Conservation (phyloP, 2,888 invertebrate genomes). For the Phalera bucephala region DNA sequence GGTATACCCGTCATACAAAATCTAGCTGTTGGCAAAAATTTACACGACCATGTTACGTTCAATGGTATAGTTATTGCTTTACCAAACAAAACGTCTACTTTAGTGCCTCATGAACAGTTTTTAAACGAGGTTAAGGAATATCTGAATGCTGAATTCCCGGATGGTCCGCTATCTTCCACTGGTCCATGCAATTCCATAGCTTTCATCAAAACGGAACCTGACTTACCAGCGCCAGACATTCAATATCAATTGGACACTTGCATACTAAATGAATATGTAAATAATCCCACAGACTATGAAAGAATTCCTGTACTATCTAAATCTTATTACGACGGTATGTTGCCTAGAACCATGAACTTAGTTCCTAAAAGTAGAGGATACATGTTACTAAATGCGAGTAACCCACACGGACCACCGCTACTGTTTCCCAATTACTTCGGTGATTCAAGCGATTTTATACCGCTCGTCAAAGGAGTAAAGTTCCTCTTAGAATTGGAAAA, state of each 20-base stretch:
- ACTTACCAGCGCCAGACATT: conserved; percentile 82
- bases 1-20: conserved; percentile 48
- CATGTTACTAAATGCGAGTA: conserved; percentile 82
- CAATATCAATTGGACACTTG: conserved; percentile 79
- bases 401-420: conserved; percentile 87
- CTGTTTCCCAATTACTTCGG: conserved; percentile 86
- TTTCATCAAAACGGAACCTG: conserved; percentile 78
- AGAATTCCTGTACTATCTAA: conserved; percentile 68
- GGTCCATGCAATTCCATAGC: conserved; percentile 80
- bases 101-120: conserved; percentile 55
- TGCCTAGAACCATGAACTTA: conserved; percentile 81
- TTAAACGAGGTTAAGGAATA: conserved; percentile 62
- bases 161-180: conserved; percentile 77
- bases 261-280: conserved; percentile 74
- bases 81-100: conserved; percentile 73
- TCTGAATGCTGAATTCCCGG: conserved; percentile 45
- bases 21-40: conserved; percentile 61
- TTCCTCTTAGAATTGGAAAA: conserved; percentile 80
- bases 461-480: conserved; percentile 83
- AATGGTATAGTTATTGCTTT: conserved; percentile 75
- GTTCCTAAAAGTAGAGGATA: conserved; percentile 84
- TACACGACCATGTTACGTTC: conserved; percentile 69
- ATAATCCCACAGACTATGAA: conserved; percentile 61
- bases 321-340: conserved; percentile 83
- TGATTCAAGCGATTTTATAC: conserved; percentile 81